phyloP scores from a whole-genome alignment of 2,797 vertebrate species.

The Hafferia zeledoni region DNA sequence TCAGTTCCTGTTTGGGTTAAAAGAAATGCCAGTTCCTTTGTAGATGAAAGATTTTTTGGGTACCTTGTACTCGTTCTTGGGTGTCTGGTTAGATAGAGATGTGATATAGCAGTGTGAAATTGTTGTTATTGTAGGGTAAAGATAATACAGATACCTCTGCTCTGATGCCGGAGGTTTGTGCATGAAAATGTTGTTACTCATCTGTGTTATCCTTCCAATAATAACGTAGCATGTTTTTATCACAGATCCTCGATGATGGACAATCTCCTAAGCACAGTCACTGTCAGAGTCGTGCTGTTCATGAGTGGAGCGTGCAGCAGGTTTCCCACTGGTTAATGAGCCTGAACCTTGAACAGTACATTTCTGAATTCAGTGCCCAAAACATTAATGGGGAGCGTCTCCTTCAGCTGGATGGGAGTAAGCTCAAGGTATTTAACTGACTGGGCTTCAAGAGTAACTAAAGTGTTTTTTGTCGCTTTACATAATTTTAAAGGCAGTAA shows the following conservation, averaged over 20 bases:
- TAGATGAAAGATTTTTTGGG: not conserved
- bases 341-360: conserved; percentile 89
- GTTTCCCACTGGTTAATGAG: conserved; percentile 91
- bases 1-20: not conserved
- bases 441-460: not conserved
- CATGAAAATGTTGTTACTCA: not conserved
- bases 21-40: not conserved
- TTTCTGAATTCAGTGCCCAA: conserved; percentile 92
- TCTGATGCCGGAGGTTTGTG: not conserved
- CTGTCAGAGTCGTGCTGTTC: conserved; percentile 83
- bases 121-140: not conserved
- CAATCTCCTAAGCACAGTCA: conserved; percentile 86
- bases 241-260: conserved; percentile 90
- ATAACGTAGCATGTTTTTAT: conserved; percentile 22
- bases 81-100: not conserved
- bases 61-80: not conserved
- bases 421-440: conserved; percentile 87
- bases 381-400: conserved; percentile 91
- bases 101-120: not conserved
- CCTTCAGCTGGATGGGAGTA: conserved; percentile 87
- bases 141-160: not conserved
- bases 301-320: conserved; percentile 92
- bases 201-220: not conserved
- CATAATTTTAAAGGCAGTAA: not conserved
- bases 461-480: not conserved